These are phyloP conservation scores for Coelinius sp. DNA, from an alignment of 2,888 invertebrate genomes.

Conservation along the genomic window DNA sequence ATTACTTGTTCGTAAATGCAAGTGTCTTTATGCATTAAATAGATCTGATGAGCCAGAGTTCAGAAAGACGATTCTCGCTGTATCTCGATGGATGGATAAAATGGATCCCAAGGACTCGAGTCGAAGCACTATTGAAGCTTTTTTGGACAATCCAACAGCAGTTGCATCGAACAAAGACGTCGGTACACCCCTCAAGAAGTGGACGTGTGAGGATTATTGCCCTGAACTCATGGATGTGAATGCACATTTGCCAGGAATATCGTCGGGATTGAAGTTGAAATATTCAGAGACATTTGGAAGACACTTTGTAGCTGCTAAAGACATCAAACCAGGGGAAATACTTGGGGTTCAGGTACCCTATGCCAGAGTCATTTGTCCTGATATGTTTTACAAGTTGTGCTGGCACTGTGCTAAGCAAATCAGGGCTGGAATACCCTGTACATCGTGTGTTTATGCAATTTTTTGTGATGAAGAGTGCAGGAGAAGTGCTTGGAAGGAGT, in stretches of 20 bases:
- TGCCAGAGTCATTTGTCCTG: neutral
- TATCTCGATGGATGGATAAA: too few species aligned
- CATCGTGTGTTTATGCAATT: constrained; percentile 76
- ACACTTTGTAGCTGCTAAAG: neutral
- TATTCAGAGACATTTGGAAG: neutral
- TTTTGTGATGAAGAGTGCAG: constrained; percentile 80
- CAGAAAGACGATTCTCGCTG: too few species aligned
- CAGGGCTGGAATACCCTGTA: constrained; percentile 77
- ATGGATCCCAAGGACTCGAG: too few species aligned
- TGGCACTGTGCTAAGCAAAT: constrained; percentile 40
- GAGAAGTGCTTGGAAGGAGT: constrained; percentile 75
- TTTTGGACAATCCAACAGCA: too few species aligned
- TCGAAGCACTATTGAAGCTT: too few species aligned
- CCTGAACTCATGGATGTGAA: neutral
- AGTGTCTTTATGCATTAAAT: neutral
- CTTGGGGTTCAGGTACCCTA: neutral
- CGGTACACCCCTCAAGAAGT: too few species aligned
- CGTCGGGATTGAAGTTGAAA: neutral
- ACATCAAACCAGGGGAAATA: neutral
- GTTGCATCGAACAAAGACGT: too few species aligned
- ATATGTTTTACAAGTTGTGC: neutral
- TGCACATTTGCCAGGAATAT: neutral
- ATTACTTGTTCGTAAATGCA: neutral
- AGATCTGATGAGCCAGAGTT: too few species aligned
- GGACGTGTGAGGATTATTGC: too few species aligned